A percentile compares a stretch with the other conserved stretches of the same genome.
Evolutionary conservation across 2,797 vertebrate species (phyloP).

Genomic region (Alectoris magna): DNA sequence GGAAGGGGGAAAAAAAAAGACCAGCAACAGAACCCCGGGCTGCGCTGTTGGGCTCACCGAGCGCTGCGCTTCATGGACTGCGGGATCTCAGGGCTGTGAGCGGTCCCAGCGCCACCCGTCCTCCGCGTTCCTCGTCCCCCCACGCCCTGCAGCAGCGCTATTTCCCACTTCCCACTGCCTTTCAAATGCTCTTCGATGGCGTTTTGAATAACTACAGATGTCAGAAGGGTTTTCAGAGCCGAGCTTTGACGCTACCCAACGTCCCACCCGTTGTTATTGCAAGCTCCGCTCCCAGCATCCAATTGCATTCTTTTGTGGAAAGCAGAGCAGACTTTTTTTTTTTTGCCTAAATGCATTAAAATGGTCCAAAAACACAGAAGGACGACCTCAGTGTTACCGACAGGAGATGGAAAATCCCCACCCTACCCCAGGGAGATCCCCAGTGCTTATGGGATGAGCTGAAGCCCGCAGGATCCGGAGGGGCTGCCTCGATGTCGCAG

Average conservation of each 20-base stretch:
- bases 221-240: background rate
- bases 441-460: background rate
- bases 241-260: background rate
- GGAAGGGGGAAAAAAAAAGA: background rate
- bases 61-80: too few relatives aligned
- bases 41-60: too few relatives aligned
- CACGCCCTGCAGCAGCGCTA: accelerated
- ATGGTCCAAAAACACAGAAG: accelerated
- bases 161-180: background rate
- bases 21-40: too few relatives aligned
- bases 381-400: background rate
- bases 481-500: background rate
- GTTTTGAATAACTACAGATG: background rate
- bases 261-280: background rate
- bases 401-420: background rate
- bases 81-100: too few relatives aligned
- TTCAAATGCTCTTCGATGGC: background rate
- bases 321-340: background rate
- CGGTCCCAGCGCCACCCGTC: too few relatives aligned
- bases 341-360: background rate
- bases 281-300: background rate
- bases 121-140: background rate
- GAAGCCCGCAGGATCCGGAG: background rate
- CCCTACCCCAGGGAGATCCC: background rate
- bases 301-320: background rate